Conservation (phyloP, 1,140 invertebrate species). For the Caenorhabditis elegans region WBcel235 BX284603.4:9581001-9581500, state of each 20-base stretch:
- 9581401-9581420: background rate
- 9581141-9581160: background rate
- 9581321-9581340: background rate
- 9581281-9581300: conserved; percentile 4
- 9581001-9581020: too few species aligned
- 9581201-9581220: background rate
- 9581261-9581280: background rate
- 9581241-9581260: background rate
- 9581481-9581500: background rate
- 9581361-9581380: background rate
- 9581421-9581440: too few species aligned
- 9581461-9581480: background rate
- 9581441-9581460: conserved; percentile 4
- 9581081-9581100: too few species aligned
- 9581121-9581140: too few species aligned
- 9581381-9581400: too few species aligned
- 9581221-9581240: conserved; percentile 6
- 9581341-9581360: background rate
- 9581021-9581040: too few species aligned
- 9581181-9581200: background rate
- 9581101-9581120: too few species aligned
- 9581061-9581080: too few species aligned
- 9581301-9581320: background rate
- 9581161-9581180: conserved; percentile 12
- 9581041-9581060: too few species aligned